Evolutionary conservation across 2,888 invertebrate genomes (phyloP).

Genomic region (Callyntrura guangdongensis): DNA sequence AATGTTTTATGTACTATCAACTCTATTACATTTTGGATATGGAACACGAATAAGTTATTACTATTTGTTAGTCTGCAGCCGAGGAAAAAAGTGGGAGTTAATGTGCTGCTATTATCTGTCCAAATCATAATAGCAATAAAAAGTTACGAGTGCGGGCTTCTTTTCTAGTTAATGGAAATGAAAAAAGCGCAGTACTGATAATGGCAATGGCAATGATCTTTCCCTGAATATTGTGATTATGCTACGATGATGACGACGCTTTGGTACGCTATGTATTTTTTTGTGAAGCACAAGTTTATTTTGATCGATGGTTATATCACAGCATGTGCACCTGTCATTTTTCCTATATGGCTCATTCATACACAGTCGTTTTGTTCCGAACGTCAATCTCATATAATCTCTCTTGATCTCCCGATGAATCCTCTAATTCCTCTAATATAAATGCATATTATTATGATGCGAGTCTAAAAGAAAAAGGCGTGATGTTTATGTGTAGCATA

Average conservation of each 20-base stretch:
- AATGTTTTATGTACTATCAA: background rate
- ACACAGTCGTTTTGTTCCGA: constrained; percentile 30
- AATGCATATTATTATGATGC: background rate
- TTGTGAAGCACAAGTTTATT: background rate
- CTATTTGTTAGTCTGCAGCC: background rate
- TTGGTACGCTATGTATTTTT: background rate
- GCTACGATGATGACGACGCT: background rate
- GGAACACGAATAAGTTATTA: background rate
- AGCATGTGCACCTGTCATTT: constrained; percentile 76
- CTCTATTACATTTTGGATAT: background rate
- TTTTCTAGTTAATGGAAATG: constrained; percentile 26
- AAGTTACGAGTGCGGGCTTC: constrained; percentile 8
- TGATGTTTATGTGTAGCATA: constrained; percentile 43
- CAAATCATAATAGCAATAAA: constrained; percentile 25
- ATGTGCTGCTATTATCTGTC: constrained; percentile 33
- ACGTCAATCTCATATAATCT: constrained; percentile 66
- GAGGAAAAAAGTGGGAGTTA: constrained; percentile 21
- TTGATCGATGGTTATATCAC: constrained; percentile 76
- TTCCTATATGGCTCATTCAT: constrained; percentile 38
- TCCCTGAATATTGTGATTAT: constrained; percentile 34
- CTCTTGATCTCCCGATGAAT: constrained; percentile 36
- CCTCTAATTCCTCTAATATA: constrained; percentile 31
- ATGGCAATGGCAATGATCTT: constrained; percentile 72
- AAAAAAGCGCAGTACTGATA: constrained; percentile 1
- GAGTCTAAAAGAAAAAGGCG: constrained; percentile 16